Evolutionary conservation across 1,140 invertebrate species (phyloP).

Genomic region (Vanessa atalanta): DNA sequence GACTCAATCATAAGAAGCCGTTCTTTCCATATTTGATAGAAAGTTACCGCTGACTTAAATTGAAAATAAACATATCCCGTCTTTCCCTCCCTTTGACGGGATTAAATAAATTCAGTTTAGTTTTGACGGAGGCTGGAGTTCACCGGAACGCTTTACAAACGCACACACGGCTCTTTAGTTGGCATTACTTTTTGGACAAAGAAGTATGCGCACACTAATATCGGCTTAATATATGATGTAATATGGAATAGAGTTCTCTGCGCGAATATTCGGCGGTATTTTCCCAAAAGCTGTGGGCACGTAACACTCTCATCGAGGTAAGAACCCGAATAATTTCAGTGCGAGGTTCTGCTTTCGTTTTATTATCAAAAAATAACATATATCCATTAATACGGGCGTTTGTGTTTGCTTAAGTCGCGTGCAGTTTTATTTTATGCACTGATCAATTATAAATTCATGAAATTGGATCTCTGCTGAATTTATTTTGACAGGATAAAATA

Average conservation of each 20-base stretch:
- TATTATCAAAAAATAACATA: slow-evolving; percentile 26
- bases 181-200: slow-evolving; percentile 6
- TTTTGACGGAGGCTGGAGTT: slow-evolving; percentile 5
- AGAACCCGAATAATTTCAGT: slow-evolving; percentile 14
- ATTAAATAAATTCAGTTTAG: slow-evolving; percentile 12
- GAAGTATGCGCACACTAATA: background rate
- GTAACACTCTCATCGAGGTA: slow-evolving; percentile 13
- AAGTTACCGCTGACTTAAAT: background rate
- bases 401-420: slow-evolving; percentile 4
- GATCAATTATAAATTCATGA: slow-evolving; percentile 9
- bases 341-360: slow-evolving; percentile 15
- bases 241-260: no score
- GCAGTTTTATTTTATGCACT: slow-evolving; percentile 5
- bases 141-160: background rate
- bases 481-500: slow-evolving; percentile 7
- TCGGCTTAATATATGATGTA: background rate
- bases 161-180: background rate
- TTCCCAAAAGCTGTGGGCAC: background rate
- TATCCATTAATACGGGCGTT: background rate
- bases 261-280: background rate
- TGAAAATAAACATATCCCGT: slow-evolving; percentile 8
- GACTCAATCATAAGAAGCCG: background rate
- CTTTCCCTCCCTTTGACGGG: background rate
- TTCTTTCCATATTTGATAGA: no score
- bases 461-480: slow-evolving; percentile 9